A percentile compares a stretch with the other conserved stretches of the same genome.
Conservation (phyloP, 53 echinoderm and acorn worm species). For the Paracentrotus lividus region DNA sequence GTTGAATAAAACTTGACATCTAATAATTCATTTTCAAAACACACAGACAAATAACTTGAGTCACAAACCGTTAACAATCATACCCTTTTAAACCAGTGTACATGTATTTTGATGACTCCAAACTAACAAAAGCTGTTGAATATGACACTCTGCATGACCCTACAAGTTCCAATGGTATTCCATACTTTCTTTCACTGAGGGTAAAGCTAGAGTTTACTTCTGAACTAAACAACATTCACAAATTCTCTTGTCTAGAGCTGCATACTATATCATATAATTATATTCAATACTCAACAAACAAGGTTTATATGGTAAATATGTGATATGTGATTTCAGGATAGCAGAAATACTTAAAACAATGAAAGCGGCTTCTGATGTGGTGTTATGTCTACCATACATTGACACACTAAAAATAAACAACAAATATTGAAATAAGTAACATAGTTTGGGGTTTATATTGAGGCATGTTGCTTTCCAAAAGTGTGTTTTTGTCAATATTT, state of each 20-base stretch:
- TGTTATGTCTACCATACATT: not conserved
- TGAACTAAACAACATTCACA: conserved; percentile 6
- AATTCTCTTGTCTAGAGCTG: not conserved
- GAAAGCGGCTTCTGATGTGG: not conserved
- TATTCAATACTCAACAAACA: not conserved
- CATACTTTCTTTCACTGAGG: not conserved
- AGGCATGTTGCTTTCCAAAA: too few species aligned
- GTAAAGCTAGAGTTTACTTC: not conserved
- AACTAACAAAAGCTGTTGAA: not conserved
- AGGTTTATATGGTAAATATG: not conserved
- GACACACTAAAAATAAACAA: conserved; percentile 27
- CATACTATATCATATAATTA: not conserved
- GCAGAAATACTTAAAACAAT: not conserved
- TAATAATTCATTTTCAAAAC: not conserved
- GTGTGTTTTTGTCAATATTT: too few species aligned
- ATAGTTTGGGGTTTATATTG: too few species aligned
- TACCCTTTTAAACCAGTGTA: not conserved
- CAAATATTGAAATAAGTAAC: not conserved
- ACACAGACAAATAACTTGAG: not conserved
- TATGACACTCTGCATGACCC: conserved; percentile 18
- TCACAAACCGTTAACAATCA: not conserved
- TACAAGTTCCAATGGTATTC: not conserved
- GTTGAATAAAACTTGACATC: not conserved
- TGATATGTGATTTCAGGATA: not conserved
- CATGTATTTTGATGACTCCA: not conserved